Evolutionary conservation across 2,113 vertebrate species (phyloP), one percentile per base, ranked within the genome.

Genomic region (Pongo abelii): DNA sequence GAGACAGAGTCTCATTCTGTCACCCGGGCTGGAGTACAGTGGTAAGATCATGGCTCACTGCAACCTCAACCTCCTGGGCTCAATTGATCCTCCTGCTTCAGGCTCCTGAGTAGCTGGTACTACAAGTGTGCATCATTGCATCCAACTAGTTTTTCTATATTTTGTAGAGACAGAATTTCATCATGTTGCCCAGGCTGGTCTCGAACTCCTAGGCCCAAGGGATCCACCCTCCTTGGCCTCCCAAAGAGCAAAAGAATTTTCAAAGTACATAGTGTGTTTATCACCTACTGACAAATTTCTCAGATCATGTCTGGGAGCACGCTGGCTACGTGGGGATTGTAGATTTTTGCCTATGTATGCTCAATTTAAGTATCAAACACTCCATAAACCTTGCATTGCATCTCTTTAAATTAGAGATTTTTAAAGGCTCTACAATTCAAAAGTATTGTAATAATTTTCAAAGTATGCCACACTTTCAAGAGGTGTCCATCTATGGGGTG

Each of bases 351-450:
- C 83, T 67, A 25, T 20, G 38, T 75, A 35, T 91, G 46, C 43
- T 88, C 43, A 48, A 38, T 50, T 91, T 84, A 88, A 94, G 52
- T 61, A 90, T 17, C 5, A 59, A 35, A 55, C 77, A 97, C 17
- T 72, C 75, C 75, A 64, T 57, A 90, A 90, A 59, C 22, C 38
- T 72, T 79, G 43, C 18, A 50, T 40, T 7, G 52, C 74, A 46
- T 20, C 25, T 94, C 67, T 57, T 96, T 84, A 87, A 48, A 88
- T 96, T 84, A 87, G 57, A 88, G 35, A 35, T 77, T 94, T 67
- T 77, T 69, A 40, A 89, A 84, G 22, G 20, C 77, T 79, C 50
- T 79, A 35, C 43, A 92, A 57, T 84, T 94, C 55, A 16, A 61
- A 85, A 61, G 38, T 57, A 13, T 64, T 18, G 27, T 55, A 85